Evolutionary conservation across 2,888 invertebrate species (phyloP).

Genomic region (Bombyx huttoni): DNA sequence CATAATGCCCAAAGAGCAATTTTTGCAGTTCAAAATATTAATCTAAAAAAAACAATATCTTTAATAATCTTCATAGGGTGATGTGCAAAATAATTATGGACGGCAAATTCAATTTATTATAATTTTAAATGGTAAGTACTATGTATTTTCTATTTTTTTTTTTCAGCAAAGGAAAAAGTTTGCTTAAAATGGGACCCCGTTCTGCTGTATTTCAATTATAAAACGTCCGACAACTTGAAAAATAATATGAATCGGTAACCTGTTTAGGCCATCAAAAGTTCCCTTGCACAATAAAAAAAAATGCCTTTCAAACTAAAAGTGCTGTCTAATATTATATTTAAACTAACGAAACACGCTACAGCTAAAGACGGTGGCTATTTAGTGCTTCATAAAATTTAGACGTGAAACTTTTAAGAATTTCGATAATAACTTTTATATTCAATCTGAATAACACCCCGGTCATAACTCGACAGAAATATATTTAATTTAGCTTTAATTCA

Average conservation of each 20-base stretch:
- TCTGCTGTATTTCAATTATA: background rate
- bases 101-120: conserved; percentile 47
- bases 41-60: background rate
- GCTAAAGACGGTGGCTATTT: background rate
- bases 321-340: background rate
- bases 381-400: background rate
- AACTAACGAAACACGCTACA: background rate
- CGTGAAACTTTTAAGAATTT: background rate
- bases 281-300: background rate
- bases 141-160: conserved; percentile 8
- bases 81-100: conserved; percentile 54
- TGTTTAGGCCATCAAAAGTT: background rate
- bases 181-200: conserved; percentile 8
- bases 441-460: background rate
- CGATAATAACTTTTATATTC: background rate
- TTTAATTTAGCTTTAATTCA: background rate
- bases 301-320: too few relatives aligned
- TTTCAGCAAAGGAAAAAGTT: conserved; percentile 12
- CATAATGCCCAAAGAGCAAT: conserved; percentile 48
- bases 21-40: conserved; percentile 6
- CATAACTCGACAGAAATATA: background rate
- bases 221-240: background rate
- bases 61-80: conserved; percentile 24
- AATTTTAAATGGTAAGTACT: conserved; percentile 8
- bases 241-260: background rate